Evolutionary conservation across 2,113 vertebrate species (phyloP).

Genomic region (Bagarius yarrelli): DNA sequence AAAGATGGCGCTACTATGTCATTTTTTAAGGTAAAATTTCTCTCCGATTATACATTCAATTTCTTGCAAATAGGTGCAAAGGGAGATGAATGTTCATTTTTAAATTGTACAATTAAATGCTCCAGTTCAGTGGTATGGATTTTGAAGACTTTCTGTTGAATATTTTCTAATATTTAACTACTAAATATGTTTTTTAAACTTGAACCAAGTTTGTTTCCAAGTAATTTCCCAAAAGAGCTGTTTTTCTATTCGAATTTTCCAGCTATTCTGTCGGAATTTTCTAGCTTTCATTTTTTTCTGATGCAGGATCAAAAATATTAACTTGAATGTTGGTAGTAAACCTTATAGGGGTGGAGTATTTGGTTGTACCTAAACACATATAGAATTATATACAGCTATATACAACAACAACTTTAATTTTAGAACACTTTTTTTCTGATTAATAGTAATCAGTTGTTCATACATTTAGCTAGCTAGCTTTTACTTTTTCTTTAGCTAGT

Average conservation of each 20-base stretch:
- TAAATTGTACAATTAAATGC: not conserved
- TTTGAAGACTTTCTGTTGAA: not conserved
- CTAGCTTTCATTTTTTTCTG: not conserved
- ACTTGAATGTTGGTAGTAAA: too few species aligned
- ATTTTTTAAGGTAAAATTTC: conserved; percentile 89
- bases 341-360: too few species aligned
- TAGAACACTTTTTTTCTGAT: too few species aligned
- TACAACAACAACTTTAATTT: too few species aligned
- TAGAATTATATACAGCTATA: too few species aligned
- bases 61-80: not conserved
- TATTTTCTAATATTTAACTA: not conserved
- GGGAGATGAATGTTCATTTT: not conserved
- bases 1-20: conserved; percentile 96
- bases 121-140: not conserved
- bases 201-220: too few species aligned
- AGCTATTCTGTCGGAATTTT: not conserved
- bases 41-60: not conserved
- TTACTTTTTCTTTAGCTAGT: too few species aligned
- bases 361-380: too few species aligned
- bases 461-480: too few species aligned
- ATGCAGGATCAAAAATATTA: not conserved
- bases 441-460: too few species aligned
- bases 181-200: too few species aligned
- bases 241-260: conserved; percentile 24
- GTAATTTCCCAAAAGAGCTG: too few species aligned